Conservation (phyloP, 2,797 vertebrate species). For the Mormyrus proboscirostris region DNA sequence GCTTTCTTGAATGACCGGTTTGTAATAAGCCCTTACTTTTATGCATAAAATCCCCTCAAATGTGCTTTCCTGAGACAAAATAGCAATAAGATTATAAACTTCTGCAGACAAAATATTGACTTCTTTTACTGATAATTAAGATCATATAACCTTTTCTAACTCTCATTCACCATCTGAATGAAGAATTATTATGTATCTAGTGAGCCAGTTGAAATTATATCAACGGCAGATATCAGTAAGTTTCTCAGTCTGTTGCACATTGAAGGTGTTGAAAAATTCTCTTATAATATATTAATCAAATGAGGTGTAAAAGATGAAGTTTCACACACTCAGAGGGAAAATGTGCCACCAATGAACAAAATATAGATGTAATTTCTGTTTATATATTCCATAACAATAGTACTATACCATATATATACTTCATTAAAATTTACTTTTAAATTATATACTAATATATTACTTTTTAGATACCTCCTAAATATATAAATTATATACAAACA, state of each 20-base stretch:
- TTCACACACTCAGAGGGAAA: constrained; percentile 8
- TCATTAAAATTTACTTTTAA: constrained; percentile 4
- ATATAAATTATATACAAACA: constrained; percentile 21
- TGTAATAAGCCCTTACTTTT: constrained; percentile 28
- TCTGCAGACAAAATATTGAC: constrained; percentile 21
- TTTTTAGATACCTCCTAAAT: constrained; percentile 22
- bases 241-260: constrained; percentile 4
- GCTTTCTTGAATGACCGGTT: constrained; percentile 25
- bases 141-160: constrained; percentile 18
- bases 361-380: constrained; percentile 10
- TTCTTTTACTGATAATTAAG: constrained; percentile 13
- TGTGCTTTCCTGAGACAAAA: constrained; percentile 33
- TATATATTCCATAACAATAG: constrained; percentile 15
- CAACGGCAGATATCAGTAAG: background rate
- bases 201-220: constrained; percentile 3
- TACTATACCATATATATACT: constrained; percentile 2
- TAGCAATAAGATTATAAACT: constrained; percentile 15
- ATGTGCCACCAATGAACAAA: constrained; percentile 9
- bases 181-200: background rate
- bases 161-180: background rate
- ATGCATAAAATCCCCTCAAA: constrained; percentile 27
- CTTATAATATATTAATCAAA: constrained; percentile 7
- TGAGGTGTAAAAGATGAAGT: constrained; percentile 5
- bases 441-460: constrained; percentile 15
- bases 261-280: constrained; percentile 19